Conservation (phyloP, 2,113 vertebrate species). For the Eupsittula cactorum region DNA sequence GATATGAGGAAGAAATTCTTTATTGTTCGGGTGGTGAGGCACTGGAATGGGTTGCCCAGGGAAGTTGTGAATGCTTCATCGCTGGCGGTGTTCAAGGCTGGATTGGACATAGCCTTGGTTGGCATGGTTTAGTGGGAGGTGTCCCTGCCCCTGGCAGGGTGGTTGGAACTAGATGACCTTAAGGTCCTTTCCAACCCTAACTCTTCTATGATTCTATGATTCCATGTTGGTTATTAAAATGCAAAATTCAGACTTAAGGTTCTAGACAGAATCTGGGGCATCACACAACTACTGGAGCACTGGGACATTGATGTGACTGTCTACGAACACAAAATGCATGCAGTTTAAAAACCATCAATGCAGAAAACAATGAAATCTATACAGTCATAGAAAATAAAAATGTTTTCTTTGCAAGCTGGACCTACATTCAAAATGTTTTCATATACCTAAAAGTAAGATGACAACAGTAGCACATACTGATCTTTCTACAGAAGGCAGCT, state of each 20-base stretch:
- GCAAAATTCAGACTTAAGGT: background rate
- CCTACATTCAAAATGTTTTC: background rate
- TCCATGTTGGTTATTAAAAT: background rate
- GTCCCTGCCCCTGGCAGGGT: too few species aligned
- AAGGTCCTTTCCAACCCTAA: too few species aligned
- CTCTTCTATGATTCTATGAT: too few species aligned
- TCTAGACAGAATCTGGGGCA: accelerated
- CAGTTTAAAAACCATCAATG: background rate
- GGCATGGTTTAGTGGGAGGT: too few species aligned
- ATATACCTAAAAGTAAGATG: background rate
- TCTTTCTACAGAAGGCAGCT: background rate
- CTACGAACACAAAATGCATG: background rate
- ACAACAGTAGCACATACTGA: background rate
- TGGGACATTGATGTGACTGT: background rate
- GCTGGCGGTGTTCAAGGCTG: too few species aligned
- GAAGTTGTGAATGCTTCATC: too few species aligned
- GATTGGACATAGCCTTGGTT: too few species aligned
- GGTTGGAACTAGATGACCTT: too few species aligned
- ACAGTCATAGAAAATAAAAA: background rate
- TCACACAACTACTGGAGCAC: background rate
- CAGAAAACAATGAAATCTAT: background rate
- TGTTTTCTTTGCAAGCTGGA: background rate
- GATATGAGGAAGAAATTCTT: too few species aligned
- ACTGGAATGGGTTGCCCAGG: too few species aligned
- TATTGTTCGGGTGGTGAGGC: too few species aligned